These are phyloP conservation scores for Archilochus colubris DNA, from an alignment of 2,113 vertebrate species.

Conservation along the genomic window DNA sequence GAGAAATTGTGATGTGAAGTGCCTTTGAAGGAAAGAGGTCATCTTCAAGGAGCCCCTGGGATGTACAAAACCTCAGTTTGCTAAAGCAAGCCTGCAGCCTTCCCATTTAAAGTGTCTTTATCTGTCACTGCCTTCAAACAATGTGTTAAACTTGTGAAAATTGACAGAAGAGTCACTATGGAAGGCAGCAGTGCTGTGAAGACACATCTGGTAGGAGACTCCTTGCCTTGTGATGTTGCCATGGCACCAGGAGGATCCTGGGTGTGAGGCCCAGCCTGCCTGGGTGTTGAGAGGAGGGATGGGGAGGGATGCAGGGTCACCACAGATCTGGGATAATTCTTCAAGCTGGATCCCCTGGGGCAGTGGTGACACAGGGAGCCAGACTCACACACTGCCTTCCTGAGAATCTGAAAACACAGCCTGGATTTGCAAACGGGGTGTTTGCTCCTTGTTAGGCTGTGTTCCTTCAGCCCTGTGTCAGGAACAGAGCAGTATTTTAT, in stretches of 20 bases:
- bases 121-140: background rate
- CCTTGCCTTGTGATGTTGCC: background rate
- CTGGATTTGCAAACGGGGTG: background rate
- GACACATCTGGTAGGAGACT: background rate
- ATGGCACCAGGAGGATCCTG: background rate
- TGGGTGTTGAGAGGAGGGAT: background rate
- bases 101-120: conserved; percentile 16
- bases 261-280: background rate
- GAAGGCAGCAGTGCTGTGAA: conserved; percentile 1
- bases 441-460: background rate
- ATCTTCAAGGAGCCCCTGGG: background rate
- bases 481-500: background rate
- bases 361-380: background rate
- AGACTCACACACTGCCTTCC: background rate
- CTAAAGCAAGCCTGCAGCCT: background rate
- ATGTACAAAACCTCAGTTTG: background rate
- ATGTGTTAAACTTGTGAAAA: background rate
- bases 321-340: background rate
- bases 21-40: background rate
- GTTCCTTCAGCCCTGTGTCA: background rate
- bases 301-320: background rate
- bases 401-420: background rate
- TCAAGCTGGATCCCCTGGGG: background rate
- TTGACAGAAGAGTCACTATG: background rate
- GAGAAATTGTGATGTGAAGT: background rate